Evolutionary conservation across 2,113 vertebrate genomes (phyloP).

Genomic region (Mixornis gularis): DNA sequence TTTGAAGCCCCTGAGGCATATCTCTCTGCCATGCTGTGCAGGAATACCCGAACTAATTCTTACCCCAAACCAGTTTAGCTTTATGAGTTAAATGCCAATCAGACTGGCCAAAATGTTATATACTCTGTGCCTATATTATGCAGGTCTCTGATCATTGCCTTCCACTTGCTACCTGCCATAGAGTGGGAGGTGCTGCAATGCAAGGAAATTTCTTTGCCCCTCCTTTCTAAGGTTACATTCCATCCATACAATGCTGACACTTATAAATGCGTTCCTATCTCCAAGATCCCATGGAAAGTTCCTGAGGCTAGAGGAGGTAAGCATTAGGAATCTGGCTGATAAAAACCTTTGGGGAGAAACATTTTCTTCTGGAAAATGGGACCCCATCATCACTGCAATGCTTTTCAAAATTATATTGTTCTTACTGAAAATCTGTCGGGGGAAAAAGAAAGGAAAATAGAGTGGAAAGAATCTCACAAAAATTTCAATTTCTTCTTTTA

Average conservation of each 20-base stretch:
- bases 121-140: neutral
- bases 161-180: neutral
- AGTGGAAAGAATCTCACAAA: neutral
- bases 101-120: neutral
- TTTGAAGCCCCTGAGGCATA: neutral
- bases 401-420: conserved; percentile 12
- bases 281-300: neutral
- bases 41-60: neutral
- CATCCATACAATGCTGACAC: neutral
- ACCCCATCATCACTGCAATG: neutral
- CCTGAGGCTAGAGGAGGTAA: neutral
- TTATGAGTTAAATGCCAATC: neutral
- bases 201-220: neutral
- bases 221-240: neutral
- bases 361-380: neutral
- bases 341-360: neutral
- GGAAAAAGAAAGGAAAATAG: neutral
- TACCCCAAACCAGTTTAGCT: neutral
- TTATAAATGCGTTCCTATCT: neutral
- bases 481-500: neutral
- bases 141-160: neutral
- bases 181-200: neutral
- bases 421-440: neutral
- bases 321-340: neutral
- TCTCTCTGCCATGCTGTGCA: neutral